These are phyloP conservation scores for Caretta caretta DNA, from an alignment of 2,113 vertebrate genomes.

Conservation along the genomic window DNA sequence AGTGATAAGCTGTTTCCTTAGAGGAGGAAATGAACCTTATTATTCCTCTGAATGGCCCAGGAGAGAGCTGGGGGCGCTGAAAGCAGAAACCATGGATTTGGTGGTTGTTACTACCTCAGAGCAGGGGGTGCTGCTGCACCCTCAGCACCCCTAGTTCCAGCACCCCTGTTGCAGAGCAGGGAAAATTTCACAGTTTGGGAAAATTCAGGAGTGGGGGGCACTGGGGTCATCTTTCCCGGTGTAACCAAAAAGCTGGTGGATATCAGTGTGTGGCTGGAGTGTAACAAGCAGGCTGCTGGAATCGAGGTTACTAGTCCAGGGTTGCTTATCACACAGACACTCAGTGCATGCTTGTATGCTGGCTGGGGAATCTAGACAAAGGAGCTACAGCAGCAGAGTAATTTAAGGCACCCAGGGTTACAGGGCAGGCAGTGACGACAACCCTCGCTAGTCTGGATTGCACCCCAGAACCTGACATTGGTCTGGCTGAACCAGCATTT, in stretches of 20 bases:
- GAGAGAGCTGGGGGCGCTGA: neutral
- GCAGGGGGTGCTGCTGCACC: neutral
- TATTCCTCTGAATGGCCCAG: neutral
- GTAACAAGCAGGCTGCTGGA: neutral
- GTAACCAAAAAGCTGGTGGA: neutral
- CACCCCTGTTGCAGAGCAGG: neutral
- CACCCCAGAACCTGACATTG: neutral
- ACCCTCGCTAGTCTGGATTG: neutral
- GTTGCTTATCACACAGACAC: neutral
- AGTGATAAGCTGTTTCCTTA: neutral
- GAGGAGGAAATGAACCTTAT: neutral
- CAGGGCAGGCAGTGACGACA: neutral
- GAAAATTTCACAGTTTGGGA: neutral
- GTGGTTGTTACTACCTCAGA: neutral
- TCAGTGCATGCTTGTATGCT: neutral
- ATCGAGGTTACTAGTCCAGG: neutral
- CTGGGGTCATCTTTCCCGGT: neutral
- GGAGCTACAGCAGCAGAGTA: neutral
- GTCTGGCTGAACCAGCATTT: neutral
- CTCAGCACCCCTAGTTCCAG: neutral
- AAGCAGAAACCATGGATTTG: neutral
- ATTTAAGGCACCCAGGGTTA: neutral
- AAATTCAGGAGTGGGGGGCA: neutral
- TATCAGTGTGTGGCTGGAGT: neutral
- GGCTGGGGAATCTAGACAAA: neutral